Conservation (phyloP, 2,888 invertebrate species). For the Cacoxenus indagator region DNA sequence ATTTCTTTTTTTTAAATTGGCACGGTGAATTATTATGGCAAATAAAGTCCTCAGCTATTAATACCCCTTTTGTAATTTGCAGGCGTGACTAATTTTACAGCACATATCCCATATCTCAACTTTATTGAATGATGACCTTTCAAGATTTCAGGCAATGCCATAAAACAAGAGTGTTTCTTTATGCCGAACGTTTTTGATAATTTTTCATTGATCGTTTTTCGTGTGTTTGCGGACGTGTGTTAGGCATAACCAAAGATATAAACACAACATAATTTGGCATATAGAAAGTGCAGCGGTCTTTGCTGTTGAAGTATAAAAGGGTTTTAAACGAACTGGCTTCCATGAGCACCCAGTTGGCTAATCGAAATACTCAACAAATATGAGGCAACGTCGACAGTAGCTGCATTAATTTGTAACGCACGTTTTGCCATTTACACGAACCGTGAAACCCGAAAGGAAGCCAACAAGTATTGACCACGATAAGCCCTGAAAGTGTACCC, state of each 20-base stretch:
- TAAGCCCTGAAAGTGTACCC: conserved; percentile 54
- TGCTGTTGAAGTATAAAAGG: conserved; percentile 61
- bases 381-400: neutral
- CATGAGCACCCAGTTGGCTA: conserved; percentile 28
- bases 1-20: too few species aligned
- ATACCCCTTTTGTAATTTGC: too few species aligned
- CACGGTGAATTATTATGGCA: too few species aligned
- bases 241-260: conserved; percentile 3
- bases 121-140: neutral
- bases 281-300: conserved; percentile 28
- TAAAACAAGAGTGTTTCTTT: neutral
- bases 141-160: neutral
- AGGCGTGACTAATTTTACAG: neutral
- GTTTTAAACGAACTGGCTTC: conserved; percentile 38
- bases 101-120: neutral
- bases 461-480: conserved; percentile 47
- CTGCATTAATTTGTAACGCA: conserved; percentile 62
- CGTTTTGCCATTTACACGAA: conserved; percentile 52
- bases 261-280: conserved; percentile 59
- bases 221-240: neutral
- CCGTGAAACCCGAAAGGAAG: too few species aligned
- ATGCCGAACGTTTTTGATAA: neutral
- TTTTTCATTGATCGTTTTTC: neutral
- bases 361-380: conserved; percentile 59
- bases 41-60: too few species aligned